Percentiles rank a stretch among this genome's conserved stretches.
phyloP scores from a whole-genome alignment of 2,888 invertebrate species.

The Drosophila antonietae region DNA sequence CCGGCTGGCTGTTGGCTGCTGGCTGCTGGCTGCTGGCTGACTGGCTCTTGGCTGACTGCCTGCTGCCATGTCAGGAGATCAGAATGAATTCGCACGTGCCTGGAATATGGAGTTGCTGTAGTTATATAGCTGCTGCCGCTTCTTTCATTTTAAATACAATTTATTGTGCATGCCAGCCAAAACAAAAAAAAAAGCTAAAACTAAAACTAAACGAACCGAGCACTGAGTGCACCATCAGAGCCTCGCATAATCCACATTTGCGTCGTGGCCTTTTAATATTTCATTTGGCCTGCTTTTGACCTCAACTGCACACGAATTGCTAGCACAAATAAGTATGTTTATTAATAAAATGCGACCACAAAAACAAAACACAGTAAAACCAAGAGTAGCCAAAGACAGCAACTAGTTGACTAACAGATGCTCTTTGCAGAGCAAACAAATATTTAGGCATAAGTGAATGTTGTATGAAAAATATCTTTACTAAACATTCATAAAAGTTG shows the following conservation, averaged over 20 bases:
- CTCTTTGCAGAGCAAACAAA: neutral
- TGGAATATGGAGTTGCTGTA: slow-evolving; percentile 50
- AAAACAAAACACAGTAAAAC: neutral
- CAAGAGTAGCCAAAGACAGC: neutral
- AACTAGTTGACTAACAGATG: slow-evolving; percentile 6
- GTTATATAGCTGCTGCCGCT: slow-evolving; percentile 16
- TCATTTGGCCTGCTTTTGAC: slow-evolving; percentile 39
- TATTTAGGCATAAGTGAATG: neutral
- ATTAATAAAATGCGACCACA: slow-evolving; percentile 63
- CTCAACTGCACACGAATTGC: slow-evolving; percentile 14
- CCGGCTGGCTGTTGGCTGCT: slow-evolving; percentile 29
- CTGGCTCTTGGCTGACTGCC: slow-evolving; percentile 26
- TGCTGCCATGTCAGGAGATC: slow-evolving; percentile 67
- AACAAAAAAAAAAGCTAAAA: slow-evolving; percentile 11
- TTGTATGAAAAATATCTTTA: neutral
- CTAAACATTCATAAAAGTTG: neutral
- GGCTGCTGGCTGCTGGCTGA: slow-evolving; percentile 8
- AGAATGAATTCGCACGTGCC: slow-evolving; percentile 75
- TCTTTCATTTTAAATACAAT: slow-evolving; percentile 77
- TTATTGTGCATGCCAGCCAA: slow-evolving; percentile 66
- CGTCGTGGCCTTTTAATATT: slow-evolving; percentile 69
- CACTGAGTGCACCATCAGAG: slow-evolving; percentile 17
- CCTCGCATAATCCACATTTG: slow-evolving; percentile 65
- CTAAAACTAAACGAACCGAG: slow-evolving; percentile 43
- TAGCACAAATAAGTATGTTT: slow-evolving; percentile 51